A percentile compares a stretch with the other conserved stretches of the same genome.
Evolutionary conservation across 2,797 vertebrate species (phyloP).

Genomic region (Poliocrania exsul): DNA sequence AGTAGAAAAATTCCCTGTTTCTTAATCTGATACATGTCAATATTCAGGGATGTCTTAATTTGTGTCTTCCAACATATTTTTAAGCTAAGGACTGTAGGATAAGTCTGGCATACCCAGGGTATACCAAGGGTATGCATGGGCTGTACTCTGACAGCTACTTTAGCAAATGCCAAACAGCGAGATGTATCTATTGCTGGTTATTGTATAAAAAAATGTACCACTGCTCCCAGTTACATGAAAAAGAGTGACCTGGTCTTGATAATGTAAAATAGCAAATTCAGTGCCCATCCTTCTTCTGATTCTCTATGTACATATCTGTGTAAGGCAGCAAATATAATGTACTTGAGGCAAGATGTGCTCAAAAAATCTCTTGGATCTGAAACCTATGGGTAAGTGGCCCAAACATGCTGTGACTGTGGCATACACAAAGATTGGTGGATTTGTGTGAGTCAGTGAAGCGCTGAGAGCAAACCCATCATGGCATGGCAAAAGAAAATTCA

Average conservation of each 20-base stretch:
- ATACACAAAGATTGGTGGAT: not conserved
- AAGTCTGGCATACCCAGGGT: not conserved
- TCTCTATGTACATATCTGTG: fast-evolving
- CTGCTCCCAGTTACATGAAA: not conserved
- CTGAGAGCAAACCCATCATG: not conserved
- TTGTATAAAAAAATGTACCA: not conserved
- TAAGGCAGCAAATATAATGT: not conserved
- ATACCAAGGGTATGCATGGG: not conserved
- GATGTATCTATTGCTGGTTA: not conserved
- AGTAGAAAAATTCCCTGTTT: not conserved
- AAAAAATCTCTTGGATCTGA: not conserved
- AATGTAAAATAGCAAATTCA: not conserved
- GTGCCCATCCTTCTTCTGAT: not conserved
- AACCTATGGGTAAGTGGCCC: not conserved
- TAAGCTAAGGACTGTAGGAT: not conserved
- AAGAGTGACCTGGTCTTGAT: not conserved
- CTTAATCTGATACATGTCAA: not conserved
- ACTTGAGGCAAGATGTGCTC: not conserved
- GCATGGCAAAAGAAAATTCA: not conserved
- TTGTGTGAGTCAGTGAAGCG: not conserved
- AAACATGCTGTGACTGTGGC: not conserved
- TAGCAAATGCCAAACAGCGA: not conserved
- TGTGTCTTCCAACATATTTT: not conserved
- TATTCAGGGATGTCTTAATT: not conserved
- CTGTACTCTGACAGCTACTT: not conserved